A percentile compares a stretch with the other conserved stretches of the same genome.
Evolutionary conservation across 2,797 vertebrate genomes (phyloP).

Genomic region (Silurus lanzhouensis): DNA sequence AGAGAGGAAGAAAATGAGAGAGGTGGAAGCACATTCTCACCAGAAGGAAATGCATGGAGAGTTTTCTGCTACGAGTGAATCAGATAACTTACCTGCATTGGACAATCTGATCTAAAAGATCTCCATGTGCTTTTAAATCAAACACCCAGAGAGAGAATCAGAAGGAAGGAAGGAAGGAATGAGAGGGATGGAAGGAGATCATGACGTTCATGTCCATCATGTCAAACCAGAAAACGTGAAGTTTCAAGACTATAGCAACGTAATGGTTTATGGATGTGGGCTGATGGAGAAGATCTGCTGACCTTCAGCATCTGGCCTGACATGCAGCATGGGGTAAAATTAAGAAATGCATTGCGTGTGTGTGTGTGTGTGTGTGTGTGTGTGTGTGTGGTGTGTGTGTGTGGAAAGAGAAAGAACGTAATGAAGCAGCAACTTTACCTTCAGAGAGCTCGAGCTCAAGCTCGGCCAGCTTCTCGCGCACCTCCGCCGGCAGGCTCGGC

Average conservation of each 20-base stretch:
- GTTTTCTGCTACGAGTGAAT: not conserved
- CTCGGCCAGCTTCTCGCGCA: conserved; percentile 83
- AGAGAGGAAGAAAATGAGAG: not conserved
- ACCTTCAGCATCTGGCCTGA: conserved; percentile 19
- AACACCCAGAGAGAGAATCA: not conserved
- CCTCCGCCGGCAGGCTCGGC: conserved; percentile 79
- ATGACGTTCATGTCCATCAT: not conserved
- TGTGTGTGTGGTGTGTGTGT: not conserved
- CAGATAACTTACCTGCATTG: conserved; percentile 9
- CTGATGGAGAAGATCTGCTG: conserved; percentile 5
- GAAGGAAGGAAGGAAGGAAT: not conserved
- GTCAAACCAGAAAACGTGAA: conserved; percentile 4
- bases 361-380: conserved; percentile 7
- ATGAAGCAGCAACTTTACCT: conserved; percentile 63
- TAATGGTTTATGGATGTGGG: not conserved
- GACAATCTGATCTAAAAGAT: conserved; percentile 13
- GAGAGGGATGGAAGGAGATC: not conserved
- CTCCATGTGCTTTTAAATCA: conserved; percentile 8
- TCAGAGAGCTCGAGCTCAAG: conserved; percentile 83
- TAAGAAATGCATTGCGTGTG: not conserved
- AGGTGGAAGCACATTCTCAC: not conserved
- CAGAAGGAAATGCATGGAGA: not conserved
- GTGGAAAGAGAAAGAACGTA: not conserved
- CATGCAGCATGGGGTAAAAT: conserved; percentile 34
- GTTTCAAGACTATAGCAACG: not conserved